Percentiles rank a stretch among this genome's conserved stretches.
phyloP scores from a whole-genome alignment of 2,113 vertebrate species.

The Furnarius figulus region DNA sequence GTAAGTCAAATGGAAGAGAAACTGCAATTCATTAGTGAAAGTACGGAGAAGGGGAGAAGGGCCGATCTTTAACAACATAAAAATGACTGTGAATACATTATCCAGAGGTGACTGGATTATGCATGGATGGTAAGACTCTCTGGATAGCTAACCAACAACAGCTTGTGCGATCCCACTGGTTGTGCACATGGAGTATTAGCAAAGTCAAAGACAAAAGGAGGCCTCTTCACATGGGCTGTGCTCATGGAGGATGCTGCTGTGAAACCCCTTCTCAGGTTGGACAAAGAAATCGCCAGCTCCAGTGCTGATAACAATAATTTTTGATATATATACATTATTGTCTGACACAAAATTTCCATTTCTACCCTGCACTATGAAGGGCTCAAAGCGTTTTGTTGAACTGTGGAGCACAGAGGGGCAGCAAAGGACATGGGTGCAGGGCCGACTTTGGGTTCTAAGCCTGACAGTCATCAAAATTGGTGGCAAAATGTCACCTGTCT shows the following conservation, averaged over 20 bases:
- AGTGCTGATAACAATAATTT: neutral
- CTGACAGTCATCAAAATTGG: neutral
- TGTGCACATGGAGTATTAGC: neutral
- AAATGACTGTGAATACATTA: neutral
- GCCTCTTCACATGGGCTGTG: rapidly evolving
- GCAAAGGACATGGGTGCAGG: neutral
- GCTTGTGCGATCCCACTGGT: neutral
- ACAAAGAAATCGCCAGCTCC: neutral
- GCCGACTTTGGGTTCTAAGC: neutral
- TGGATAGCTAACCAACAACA: neutral
- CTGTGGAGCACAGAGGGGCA: neutral
- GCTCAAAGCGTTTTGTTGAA: neutral
- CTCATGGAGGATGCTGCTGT: neutral
- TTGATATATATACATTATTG: neutral
- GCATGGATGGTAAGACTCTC: neutral
- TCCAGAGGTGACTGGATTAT: neutral
- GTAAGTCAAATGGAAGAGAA: neutral
- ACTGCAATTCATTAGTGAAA: neutral
- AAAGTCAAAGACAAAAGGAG: neutral
- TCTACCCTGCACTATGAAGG: neutral
- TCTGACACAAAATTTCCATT: neutral
- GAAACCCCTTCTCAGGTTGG: neutral
- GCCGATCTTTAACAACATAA: neutral
- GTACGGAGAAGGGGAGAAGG: neutral
- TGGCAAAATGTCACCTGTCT: neutral